phyloP scores from a whole-genome alignment of 2,113 vertebrate genomes.

The Gulo gulo region DNA sequence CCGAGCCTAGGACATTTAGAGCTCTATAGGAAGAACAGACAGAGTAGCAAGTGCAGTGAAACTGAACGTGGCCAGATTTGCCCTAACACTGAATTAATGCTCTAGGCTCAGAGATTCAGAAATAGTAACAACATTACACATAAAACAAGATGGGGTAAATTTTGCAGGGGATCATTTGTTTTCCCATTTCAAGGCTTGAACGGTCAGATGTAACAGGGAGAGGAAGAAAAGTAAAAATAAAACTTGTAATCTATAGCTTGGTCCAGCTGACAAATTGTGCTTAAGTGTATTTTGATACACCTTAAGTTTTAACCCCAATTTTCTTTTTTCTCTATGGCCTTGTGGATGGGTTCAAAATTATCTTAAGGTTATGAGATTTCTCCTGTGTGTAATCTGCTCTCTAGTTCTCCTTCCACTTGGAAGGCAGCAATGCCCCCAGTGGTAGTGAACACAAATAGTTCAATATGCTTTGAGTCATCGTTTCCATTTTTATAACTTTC shows the following conservation, averaged over 20 bases:
- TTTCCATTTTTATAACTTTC: conserved; percentile 68
- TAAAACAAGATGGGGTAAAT: conserved; percentile 35
- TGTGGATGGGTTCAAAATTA: background rate
- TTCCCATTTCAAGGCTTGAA: conserved; percentile 48
- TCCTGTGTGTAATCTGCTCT: background rate
- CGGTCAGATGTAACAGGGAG: background rate
- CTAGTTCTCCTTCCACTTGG: conserved; percentile 7
- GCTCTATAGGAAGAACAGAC: conserved; percentile 25
- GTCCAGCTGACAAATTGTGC: background rate
- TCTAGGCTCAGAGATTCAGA: conserved; percentile 9
- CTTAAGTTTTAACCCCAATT: background rate
- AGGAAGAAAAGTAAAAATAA: conserved; percentile 36
- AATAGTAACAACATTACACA: conserved; percentile 36
- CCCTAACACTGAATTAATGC: conserved; percentile 36
- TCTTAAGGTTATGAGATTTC: conserved; percentile 47
- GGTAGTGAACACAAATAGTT: conserved; percentile 63
- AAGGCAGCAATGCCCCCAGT: conserved; percentile 65
- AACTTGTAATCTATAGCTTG: background rate
- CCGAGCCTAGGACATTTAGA: conserved; percentile 57
- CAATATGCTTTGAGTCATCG: conserved; percentile 55
- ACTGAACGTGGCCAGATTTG: conserved; percentile 18
- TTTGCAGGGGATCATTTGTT: conserved; percentile 41
- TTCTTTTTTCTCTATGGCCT: background rate
- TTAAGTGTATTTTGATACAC: background rate
- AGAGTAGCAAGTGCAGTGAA: background rate